Evolutionary conservation across 37 sponge, comb jelly and placozoan genomes (phyloP), one percentile per base, ranked within the genome.

Genomic region (Bolinopsis microptera): DNA sequence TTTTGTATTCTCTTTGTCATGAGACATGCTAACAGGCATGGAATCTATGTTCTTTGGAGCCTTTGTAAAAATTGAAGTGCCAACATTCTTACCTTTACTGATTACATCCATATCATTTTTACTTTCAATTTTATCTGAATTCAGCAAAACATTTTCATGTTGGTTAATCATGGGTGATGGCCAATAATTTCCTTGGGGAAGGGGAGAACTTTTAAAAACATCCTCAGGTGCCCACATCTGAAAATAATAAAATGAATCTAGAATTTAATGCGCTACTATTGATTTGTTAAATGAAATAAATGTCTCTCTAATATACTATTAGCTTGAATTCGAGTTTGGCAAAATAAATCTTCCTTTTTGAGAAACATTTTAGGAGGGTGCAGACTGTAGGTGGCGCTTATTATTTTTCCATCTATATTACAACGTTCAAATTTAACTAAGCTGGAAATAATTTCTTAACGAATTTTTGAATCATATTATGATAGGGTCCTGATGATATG

Each of bases 181-280:
- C 21, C 32, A 77, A 18, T 77, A 77, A 32, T 77, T 3, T 34
- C 80, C 80, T 35, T 77, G 27, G 33, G 80, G 80, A 28, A 77
- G 80, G 33, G 80, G 21, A 0, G 28, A 0, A 32, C 9, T 77
- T 34, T 27, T 32, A 18, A 77, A 77, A 33, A 77, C 80, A 35
- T 77, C 80, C 1, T 77, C 80, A 34, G 80, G 80, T 33, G 80
- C 80, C 28, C 28, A 77, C 80, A 77, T 77, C 61, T 48, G 61
- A 5, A 18, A 48, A 48, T 5, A 13, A 48, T 48, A 48, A 48
- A n/a, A n/a, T n/a, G n/a, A n/a, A n/a, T n/a, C n/a, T n/a, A n/a
- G n/a, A n/a, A n/a, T n/a, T n/a, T n/a, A n/a, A 48, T 48, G 61
- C 61, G 61, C 13, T 48, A 48, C n/a, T n/a, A n/a, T n/a, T n/a